These are phyloP conservation scores for Eidolon dupreanum DNA, from an alignment of 2,797 vertebrate genomes.

Conservation along the genomic window DNA sequence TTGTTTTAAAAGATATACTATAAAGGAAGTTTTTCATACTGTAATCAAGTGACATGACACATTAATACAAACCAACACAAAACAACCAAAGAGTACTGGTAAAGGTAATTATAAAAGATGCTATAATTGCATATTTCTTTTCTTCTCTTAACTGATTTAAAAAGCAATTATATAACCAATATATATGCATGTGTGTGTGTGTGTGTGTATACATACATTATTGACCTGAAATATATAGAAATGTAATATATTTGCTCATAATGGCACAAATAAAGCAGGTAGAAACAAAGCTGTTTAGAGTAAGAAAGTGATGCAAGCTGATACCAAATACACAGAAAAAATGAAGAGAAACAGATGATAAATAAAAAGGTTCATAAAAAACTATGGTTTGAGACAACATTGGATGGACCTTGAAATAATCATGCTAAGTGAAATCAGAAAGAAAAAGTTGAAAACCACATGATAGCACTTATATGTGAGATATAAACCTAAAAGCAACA, in stretches of 20 bases:
- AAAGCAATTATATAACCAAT: neutral
- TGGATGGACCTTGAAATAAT: too few relatives aligned
- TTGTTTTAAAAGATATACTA: neutral
- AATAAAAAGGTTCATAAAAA: neutral
- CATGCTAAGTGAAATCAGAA: too few relatives aligned
- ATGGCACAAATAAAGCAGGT: neutral
- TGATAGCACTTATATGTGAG: too few relatives aligned
- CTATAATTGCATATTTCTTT: neutral
- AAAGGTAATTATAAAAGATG: neutral
- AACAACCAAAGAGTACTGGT: neutral
- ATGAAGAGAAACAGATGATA: neutral
- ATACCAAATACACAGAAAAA: slow-evolving; percentile 1
- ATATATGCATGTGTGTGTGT: neutral
- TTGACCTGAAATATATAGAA: neutral
- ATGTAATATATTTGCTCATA: neutral
- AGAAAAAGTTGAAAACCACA: too few relatives aligned
- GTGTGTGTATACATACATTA: neutral
- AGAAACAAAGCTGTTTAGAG: neutral
- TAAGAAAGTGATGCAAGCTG: neutral
- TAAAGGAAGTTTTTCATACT: neutral
- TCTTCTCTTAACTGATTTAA: neutral
- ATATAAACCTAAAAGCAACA: too few relatives aligned
- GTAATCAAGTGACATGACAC: neutral
- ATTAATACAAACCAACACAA: neutral
- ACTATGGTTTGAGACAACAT: neutral